Percentiles rank a stretch among this genome's conserved stretches.
These are phyloP conservation scores for human (Homo sapiens) DNA, from an alignment of 2,113 vertebrate species.

Conservation along the genomic window DNA sequence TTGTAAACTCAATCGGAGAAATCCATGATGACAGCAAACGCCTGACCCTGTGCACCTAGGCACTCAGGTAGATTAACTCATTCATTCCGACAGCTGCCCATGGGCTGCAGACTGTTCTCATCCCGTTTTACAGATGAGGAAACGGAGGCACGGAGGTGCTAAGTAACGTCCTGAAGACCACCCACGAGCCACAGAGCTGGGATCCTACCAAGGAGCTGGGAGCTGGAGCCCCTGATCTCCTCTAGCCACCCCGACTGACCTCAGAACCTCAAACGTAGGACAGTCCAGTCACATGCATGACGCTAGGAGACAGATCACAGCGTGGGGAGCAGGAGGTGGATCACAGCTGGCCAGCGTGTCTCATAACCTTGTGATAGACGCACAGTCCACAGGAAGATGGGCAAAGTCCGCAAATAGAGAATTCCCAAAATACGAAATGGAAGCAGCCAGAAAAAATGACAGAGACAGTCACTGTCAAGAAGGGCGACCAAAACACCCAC, in stretches of 20 bases:
- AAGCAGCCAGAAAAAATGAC: rapidly evolving
- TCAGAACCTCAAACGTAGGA: background rate
- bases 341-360: background rate
- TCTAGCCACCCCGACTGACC: background rate
- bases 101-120: rapidly evolving
- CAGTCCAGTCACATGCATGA: background rate
- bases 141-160: background rate
- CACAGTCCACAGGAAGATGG: background rate
- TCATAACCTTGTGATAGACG: background rate
- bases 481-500: rapidly evolving
- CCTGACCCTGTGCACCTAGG: rapidly evolving
- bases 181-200: rapidly evolving
- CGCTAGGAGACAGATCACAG: no score
- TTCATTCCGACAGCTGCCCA: rapidly evolving
- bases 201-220: no score
- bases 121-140: background rate
- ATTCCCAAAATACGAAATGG: background rate
- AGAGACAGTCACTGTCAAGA: rapidly evolving
- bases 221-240: background rate
- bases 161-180: background rate
- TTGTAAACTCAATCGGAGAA: no score
- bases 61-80: rapidly evolving
- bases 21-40: rapidly evolving
- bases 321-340: background rate
- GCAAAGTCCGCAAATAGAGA: rapidly evolving